phyloP scores from a whole-genome alignment of 2,113 vertebrate genomes.

The Loxodonta africana region DNA sequence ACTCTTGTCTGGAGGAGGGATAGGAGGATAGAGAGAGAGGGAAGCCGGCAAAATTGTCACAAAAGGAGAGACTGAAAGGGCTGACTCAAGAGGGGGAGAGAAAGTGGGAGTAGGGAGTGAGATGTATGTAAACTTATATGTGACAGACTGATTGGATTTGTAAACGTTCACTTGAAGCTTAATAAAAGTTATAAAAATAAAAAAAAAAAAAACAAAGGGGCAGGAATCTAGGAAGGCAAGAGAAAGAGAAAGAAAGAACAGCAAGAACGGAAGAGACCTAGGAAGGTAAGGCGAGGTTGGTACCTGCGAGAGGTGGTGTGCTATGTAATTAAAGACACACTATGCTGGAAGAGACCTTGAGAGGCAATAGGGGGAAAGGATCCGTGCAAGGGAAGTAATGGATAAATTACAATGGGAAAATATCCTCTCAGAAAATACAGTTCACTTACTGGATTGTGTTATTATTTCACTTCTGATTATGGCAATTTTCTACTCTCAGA shows the following conservation, averaged over 20 bases:
- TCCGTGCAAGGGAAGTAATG: neutral
- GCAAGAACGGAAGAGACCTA: neutral
- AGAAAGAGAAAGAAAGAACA: neutral
- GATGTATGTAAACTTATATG: too few relatives aligned
- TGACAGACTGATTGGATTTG: too few relatives aligned
- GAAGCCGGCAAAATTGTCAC: too few relatives aligned
- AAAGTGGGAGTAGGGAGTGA: too few relatives aligned
- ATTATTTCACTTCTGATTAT: neutral
- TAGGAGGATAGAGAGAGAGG: too few relatives aligned
- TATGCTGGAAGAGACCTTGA: neutral
- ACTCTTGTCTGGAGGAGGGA: too few relatives aligned
- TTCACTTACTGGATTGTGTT: neutral
- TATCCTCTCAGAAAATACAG: neutral
- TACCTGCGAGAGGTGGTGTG: neutral
- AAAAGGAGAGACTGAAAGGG: too few relatives aligned
- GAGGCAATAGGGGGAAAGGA: neutral
- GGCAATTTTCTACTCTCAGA: neutral
- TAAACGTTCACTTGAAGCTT: too few relatives aligned
- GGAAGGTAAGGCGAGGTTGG: neutral
- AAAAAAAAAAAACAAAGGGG: neutral
- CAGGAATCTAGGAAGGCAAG: neutral
- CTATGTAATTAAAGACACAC: neutral
- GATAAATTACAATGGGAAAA: neutral
- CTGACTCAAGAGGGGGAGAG: too few relatives aligned
- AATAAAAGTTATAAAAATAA: too few relatives aligned